A percentile compares a stretch with the other conserved stretches of the same genome.
phyloP scores from a whole-genome alignment of 2,888 invertebrate genomes.

The Zygothrica quintamaculata region DNA sequence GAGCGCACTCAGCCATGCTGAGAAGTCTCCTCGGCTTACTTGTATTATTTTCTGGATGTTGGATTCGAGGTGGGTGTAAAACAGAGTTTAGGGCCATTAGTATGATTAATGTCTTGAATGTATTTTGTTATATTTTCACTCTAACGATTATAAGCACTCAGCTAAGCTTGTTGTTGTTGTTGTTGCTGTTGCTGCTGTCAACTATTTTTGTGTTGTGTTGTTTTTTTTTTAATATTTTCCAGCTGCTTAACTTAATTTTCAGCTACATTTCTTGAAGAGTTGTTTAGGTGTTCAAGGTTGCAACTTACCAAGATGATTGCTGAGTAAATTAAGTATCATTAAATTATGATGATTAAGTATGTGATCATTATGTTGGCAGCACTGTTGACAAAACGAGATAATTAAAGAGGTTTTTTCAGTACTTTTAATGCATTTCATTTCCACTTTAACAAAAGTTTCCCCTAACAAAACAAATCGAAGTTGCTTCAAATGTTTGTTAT shows the following conservation, averaged over 20 bases:
- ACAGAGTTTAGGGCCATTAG: slow-evolving; percentile 71
- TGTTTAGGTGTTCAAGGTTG: slow-evolving; percentile 55
- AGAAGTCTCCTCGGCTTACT: slow-evolving; percentile 33
- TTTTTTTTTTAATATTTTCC: slow-evolving; percentile 38
- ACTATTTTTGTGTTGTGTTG: too few relatives aligned
- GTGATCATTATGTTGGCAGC: too few relatives aligned
- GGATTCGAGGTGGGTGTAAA: slow-evolving; percentile 46
- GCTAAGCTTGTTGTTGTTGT: background rate
- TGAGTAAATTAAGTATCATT: background rate
- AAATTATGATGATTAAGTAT: slow-evolving; percentile 5
- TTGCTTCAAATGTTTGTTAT: too few relatives aligned
- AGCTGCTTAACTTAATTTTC: slow-evolving; percentile 42
- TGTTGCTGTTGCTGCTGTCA: too few relatives aligned
- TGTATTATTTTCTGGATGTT: slow-evolving; percentile 70
- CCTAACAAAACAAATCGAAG: too few relatives aligned
- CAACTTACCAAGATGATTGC: slow-evolving; percentile 16
- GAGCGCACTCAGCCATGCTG: slow-evolving; percentile 70
- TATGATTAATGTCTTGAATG: slow-evolving; percentile 69
- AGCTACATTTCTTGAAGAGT: slow-evolving; percentile 20
- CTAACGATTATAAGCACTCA: too few relatives aligned
- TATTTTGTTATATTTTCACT: too few relatives aligned
- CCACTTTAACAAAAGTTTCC: too few relatives aligned
- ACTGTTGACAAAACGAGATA: too few relatives aligned
- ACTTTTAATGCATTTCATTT: too few relatives aligned
- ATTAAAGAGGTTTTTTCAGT: too few relatives aligned